These are phyloP conservation scores for Kryptolebias marmoratus DNA, from an alignment of 2,113 vertebrate genomes.

Conservation along the genomic window DNA sequence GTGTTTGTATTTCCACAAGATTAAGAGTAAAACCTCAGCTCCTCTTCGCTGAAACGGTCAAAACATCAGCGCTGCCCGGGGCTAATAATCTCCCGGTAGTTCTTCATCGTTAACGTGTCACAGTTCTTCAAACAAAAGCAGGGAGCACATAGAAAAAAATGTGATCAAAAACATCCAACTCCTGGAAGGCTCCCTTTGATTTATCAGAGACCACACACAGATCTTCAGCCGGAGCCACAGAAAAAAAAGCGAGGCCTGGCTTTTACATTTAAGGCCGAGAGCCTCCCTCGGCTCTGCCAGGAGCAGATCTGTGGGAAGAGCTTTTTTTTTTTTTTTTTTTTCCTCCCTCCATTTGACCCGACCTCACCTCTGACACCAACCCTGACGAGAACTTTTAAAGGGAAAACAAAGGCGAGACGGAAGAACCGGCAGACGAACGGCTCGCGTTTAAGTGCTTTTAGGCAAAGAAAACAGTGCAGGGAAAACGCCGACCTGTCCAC, in stretches of 20 bases:
- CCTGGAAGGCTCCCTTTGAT: conserved; percentile 2
- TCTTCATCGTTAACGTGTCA: background rate
- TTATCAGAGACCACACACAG: conserved; percentile 14
- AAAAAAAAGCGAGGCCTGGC: background rate
- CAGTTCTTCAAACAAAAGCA: background rate
- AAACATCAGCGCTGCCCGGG: background rate
- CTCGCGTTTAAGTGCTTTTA: conserved; percentile 65
- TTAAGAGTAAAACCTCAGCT: background rate
- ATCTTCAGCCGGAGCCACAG: conserved; percentile 1
- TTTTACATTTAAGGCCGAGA: conserved; percentile 30
- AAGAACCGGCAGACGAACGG: conserved; percentile 63
- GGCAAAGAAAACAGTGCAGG: conserved; percentile 35
- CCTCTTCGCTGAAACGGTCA: background rate
- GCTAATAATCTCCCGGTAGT: background rate
- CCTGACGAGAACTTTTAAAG: conserved; percentile 50
- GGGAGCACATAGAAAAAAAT: conserved; percentile 1
- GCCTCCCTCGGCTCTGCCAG: conserved; percentile 6
- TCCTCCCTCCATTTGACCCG: conserved; percentile 49
- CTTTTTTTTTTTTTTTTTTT: background rate
- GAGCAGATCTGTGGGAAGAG: conserved; percentile 18
- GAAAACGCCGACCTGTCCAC: conserved; percentile 63
- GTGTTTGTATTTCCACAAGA: too few species aligned
- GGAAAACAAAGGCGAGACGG: conserved; percentile 49
- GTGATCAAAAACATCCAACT: conserved; percentile 1
- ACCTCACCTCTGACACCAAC: conserved; percentile 40